These are phyloP conservation scores for Idris sp. DNA, from an alignment of 1,140 invertebrate species.

Conservation along the genomic window DNA sequence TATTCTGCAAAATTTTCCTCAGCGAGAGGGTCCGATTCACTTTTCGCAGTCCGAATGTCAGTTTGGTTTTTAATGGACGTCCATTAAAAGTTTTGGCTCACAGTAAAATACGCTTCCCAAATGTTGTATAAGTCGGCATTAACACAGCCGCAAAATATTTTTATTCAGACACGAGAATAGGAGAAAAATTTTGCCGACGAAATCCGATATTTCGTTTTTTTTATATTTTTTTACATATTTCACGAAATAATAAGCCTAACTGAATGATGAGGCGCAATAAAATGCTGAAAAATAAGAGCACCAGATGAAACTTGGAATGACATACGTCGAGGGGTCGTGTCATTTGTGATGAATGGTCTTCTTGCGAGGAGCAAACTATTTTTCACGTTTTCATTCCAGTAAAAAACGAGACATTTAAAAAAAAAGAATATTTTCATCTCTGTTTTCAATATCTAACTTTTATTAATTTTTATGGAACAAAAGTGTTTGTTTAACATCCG, in stretches of 20 bases:
- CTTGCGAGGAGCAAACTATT: conserved; percentile 44
- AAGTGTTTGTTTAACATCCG: no score
- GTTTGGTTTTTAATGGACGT: conserved; percentile 63
- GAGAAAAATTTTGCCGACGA: conserved; percentile 14
- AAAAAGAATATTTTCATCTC: no score
- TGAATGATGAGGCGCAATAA: conserved; percentile 37
- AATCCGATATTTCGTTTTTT: conserved; percentile 24
- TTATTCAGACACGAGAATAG: conserved; percentile 42
- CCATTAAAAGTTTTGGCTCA: conserved; percentile 61
- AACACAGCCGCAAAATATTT: conserved; percentile 39
- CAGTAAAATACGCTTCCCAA: conserved; percentile 24
- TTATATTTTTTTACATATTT: conserved; percentile 25
- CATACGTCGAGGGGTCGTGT: conserved; percentile 35
- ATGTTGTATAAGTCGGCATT: conserved; percentile 38
- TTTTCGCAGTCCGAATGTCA: conserved; percentile 54
- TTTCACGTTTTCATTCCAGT: conserved; percentile 44
- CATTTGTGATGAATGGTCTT: conserved; percentile 59
- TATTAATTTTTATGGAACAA: conserved; percentile 15
- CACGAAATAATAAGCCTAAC: conserved; percentile 11
- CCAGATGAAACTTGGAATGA: conserved; percentile 9
- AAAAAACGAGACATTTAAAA: no score
- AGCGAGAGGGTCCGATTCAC: conserved; percentile 33
- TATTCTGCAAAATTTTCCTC: conserved; percentile 49
- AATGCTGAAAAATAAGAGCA: conserved; percentile 36
- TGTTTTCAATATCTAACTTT: background rate